Evolutionary conservation across 2,888 invertebrate species (phyloP), one percentile per base, ranked within the genome.

Genomic region (Lochmaea crataegi): DNA sequence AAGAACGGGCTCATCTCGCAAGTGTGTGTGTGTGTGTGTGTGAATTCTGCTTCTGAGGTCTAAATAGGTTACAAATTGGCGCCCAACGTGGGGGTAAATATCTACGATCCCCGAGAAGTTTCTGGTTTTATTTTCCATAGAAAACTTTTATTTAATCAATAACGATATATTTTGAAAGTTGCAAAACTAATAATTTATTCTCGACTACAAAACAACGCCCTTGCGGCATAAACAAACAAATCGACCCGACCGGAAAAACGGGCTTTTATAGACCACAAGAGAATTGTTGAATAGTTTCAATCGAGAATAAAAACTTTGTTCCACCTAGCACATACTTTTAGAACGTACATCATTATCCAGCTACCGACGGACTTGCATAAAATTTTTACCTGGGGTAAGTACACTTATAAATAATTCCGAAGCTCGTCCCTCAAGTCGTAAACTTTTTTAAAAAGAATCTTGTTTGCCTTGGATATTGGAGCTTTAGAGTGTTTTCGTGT

Each of bases 401-500:
- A 63, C 42, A 41, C 61, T 61, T 38, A 63, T 63, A 63, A 63
- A 63, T 63, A 42, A 63, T 42, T 63, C 61, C 26, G 18, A 18
- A 41, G 11, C 12, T 16, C 42, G 12, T 63, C 61, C 18, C 41
- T 18, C 42, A 38, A 38, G 61, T 63, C 61, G 42, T 63, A 63
- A 63, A 63, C 42, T 63, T 63, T 63, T 42, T 42, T 63, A 63
- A 63, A 63, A 63, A 58, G 61, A 63, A 63, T 63, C 42, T 60
- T 70, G 70, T 70, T 63, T 64, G 64, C 56, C 56, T 56, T 48
- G 57, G 58, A 71, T 64, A 71, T 18, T 65, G 65, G 51, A 71
- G 71, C 67, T 67, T 66, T 63, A 18, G 66, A 71, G 71, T 32
- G 68, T 63, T 69, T 42, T 51, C 41, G 41, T 63, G 66, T 66